Evolutionary conservation across 2,113 vertebrate genomes (phyloP).

Genomic region (Eidolon helvum): DNA sequence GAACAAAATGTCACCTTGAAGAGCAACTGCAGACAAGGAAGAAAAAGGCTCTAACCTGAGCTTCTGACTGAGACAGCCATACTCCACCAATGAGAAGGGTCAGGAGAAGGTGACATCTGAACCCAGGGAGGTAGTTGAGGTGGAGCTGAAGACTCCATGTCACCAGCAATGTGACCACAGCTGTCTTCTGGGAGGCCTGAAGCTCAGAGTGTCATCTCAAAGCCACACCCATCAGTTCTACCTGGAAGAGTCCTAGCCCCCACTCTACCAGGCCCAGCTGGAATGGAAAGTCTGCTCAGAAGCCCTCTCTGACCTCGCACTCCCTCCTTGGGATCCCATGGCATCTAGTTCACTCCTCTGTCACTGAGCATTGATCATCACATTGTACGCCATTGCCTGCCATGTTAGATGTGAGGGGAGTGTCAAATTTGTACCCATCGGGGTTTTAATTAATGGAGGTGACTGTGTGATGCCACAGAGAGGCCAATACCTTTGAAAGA

Average conservation of each 20-base stretch:
- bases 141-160: not conserved
- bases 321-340: rapidly evolving
- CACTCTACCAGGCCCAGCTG: not conserved
- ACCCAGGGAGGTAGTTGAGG: not conserved
- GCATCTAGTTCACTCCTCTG: not conserved
- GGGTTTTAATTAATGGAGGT: not conserved
- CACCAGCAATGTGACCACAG: not conserved
- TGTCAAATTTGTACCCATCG: not conserved
- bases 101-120: not conserved
- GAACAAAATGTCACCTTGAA: not conserved
- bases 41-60: not conserved
- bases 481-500: not conserved
- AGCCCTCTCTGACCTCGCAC: not conserved
- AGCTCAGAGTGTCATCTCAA: not conserved
- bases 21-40: not conserved
- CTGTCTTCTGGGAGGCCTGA: not conserved
- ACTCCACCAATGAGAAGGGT: not conserved
- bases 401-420: not conserved
- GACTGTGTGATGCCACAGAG: not conserved
- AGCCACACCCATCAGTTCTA: not conserved
- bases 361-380: not conserved
- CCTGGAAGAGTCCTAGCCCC: not conserved
- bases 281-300: not conserved
- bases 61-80: not conserved
- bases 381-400: not conserved